Evolutionary conservation across 2,113 vertebrate genomes (phyloP), one percentile per base, ranked within the genome.

Genomic region (Neomonachus schauinslandi): DNA sequence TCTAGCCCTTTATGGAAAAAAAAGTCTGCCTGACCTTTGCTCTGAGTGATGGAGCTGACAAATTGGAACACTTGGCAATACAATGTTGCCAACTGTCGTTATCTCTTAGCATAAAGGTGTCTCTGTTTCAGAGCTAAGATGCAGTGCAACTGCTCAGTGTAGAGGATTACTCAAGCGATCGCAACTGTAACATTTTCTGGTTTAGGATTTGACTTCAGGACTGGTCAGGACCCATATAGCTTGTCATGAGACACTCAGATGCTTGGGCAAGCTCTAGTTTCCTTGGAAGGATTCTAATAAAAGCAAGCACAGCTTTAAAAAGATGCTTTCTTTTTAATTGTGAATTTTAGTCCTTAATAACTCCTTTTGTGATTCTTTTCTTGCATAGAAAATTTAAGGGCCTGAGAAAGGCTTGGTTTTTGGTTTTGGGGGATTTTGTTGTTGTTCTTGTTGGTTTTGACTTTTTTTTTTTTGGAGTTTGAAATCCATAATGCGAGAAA

Each of bases 221-320:
- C 15, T 7, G 10, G 11, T 72, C 8, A 61, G 11, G 61, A 93
- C 4, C 16, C 5, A 82, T n/a, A 4, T 18, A 36, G 46, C 31
- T 74, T 91, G 33, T 91, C 74, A 76, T 46, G 14, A 79, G 53
- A 55, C 9, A 24, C 7, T 76, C 22, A 82, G 63, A 42, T 77
- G 12, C 12, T 93, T 84, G 65, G 53, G 15, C n/a, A 61, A 65
- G 46, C 15, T 65, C 15, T 10, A 81, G 6, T 67, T 77, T 46
- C 24, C 74, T 83, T 83, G 4, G 24, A 81, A 55, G 36, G 28
- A 82, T 46, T 92, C 82, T 72, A 83, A 59, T n/a, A 26, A 84
- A 92, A 92, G 74, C 13, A 89, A 95, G 74, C 19, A 15, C 0
- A 39, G 46, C n/a, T 95, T 92, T 81, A 11, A 76, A 96, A 72